These are phyloP conservation scores for Trichosurus vulpecula DNA, from an alignment of 2,797 vertebrate genomes.

Conservation along the genomic window DNA sequence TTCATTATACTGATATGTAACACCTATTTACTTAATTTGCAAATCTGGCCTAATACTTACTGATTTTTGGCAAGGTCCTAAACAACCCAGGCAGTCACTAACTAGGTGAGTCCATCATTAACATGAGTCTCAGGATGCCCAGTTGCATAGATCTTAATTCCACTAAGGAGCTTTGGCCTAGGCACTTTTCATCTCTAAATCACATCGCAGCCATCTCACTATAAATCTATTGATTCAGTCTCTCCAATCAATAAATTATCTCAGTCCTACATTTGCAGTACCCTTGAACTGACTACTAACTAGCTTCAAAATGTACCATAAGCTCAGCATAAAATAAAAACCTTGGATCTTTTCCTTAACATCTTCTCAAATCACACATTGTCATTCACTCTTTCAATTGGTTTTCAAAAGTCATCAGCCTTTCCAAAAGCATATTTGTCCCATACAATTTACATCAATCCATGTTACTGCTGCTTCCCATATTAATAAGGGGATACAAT, in stretches of 20 bases:
- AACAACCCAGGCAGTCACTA: background rate
- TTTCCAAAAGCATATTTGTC: background rate
- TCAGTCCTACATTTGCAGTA: conserved; percentile 39
- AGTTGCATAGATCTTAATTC: conserved; percentile 13
- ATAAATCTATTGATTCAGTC: conserved; percentile 64
- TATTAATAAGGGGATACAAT: conserved; percentile 13
- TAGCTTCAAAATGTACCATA: conserved; percentile 56
- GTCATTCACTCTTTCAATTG: background rate
- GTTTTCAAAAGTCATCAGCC: conserved; percentile 23
- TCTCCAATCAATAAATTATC: conserved; percentile 64
- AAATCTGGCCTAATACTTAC: conserved; percentile 12
- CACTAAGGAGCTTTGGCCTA: background rate
- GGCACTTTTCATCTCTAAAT: conserved; percentile 56
- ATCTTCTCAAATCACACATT: conserved; percentile 40
- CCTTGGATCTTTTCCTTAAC: conserved; percentile 41
- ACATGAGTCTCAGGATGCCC: background rate
- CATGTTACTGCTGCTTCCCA: background rate
- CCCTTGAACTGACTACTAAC: conserved; percentile 63
- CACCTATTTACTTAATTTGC: background rate
- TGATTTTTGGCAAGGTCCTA: background rate
- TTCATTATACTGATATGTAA: background rate
- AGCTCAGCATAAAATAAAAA: conserved; percentile 65
- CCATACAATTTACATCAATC: background rate
- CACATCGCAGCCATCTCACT: conserved; percentile 22
- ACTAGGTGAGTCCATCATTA: background rate